Evolutionary conservation across 2,888 invertebrate species (phyloP), one percentile per base, ranked within the genome.

Genomic region (Timema cristinae): DNA sequence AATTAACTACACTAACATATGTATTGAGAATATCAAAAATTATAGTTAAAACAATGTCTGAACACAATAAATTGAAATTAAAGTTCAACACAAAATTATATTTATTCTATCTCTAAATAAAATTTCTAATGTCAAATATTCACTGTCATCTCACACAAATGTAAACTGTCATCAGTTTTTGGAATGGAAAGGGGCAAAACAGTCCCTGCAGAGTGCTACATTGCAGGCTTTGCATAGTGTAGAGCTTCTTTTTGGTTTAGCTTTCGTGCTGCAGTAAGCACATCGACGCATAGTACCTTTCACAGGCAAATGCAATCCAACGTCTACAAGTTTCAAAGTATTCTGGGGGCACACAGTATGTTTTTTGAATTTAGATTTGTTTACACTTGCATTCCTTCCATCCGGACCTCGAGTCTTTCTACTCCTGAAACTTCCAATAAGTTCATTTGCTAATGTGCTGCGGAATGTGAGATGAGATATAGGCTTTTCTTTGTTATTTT

Each of bases 241-340:
- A 16, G 72, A 67, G 59, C 73, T 71, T 63, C 75, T 71, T 71
- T 73, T 68, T 49, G 70, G 68, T 47, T 71, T 72, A 49, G 73
- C 72, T 67, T 74, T 74, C 16, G 72, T 75, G 70, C 76, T 76
- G 67, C 72, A 76, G 71, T 72, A 68, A 50, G 73, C 74, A 56
- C 69, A 69, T 15, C 59, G 16, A 16, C 69, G 52, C 11, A 56
- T 56, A 32, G 59, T 69, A 59, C 72, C 72, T 52, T 69, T 70
- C 8, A 68, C 63, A 9, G 75, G 73, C 63, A 74, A 51, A 71
- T 75, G 73, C 48, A 50, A 63, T 13, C 72, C 71, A 69, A 73
- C 72, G 66, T 70, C 69, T 67, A 51, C n/a, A 15, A 68, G 50
- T 51, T 68, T 15, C 13, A 54, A 32, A 32, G 32, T 32, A 32